Conservation (phyloP, 2,888 invertebrate genomes). For the Ryuthela nishihirai region DNA sequence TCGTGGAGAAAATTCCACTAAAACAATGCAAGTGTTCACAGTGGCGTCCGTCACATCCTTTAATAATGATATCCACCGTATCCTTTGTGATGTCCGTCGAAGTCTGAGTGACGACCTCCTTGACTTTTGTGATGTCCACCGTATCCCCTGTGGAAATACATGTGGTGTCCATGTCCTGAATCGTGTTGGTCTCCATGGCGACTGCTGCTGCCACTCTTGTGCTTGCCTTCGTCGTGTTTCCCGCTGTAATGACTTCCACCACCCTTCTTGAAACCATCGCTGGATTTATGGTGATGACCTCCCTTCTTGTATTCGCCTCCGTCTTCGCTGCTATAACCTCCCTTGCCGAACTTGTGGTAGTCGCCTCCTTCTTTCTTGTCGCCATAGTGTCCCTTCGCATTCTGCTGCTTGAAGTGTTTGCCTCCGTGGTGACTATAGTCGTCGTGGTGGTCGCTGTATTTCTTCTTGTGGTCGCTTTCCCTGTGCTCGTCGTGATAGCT, state of each 20-base stretch:
- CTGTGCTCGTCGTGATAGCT: slow-evolving; percentile 35
- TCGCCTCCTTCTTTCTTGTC: slow-evolving; percentile 26
- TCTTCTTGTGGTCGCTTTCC: slow-evolving; percentile 33
- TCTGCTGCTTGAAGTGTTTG: slow-evolving; percentile 23
- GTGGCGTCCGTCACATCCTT: too few species aligned
- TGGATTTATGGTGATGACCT: slow-evolving; percentile 19
- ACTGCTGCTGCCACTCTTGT: slow-evolving; percentile 10
- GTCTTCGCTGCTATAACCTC: slow-evolving; percentile 15
- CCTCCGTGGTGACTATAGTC: slow-evolving; percentile 29
- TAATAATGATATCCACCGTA: too few species aligned
- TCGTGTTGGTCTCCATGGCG: slow-evolving; percentile 19
- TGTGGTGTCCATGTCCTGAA: slow-evolving; percentile 13
- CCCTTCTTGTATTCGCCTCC: slow-evolving; percentile 22
- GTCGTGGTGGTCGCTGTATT: slow-evolving; percentile 31
- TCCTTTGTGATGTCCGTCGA: slow-evolving; percentile 5
- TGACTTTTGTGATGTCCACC: slow-evolving; percentile 15
- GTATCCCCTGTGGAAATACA: slow-evolving; percentile 14
- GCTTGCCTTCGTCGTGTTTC: slow-evolving; percentile 24
- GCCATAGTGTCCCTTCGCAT: slow-evolving; percentile 27
- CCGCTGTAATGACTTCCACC: slow-evolving; percentile 12
- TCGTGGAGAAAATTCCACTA: too few species aligned
- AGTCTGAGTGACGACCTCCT: not conserved
- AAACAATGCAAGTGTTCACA: too few species aligned
- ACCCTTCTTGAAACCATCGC: slow-evolving; percentile 14
- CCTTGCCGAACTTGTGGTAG: slow-evolving; percentile 31